Evolutionary conservation across 1,140 invertebrate species (phyloP), one percentile per base, ranked within the genome.

Genomic region (Aporrectodea caliginosa): DNA sequence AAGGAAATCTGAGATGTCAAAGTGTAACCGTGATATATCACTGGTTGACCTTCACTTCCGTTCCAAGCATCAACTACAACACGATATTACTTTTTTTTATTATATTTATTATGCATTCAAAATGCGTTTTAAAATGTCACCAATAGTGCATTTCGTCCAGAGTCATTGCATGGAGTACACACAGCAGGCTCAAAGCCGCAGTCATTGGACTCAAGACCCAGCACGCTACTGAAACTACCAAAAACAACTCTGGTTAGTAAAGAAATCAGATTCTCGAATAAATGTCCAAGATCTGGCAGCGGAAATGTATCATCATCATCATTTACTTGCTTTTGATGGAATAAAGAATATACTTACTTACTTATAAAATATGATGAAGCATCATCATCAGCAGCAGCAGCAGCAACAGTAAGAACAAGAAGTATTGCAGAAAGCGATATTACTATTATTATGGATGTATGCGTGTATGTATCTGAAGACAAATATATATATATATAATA

Each of bases 1-100:
- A 99, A 97, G 88, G 94, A 94, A 68, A 99, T 98, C 89, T 97
- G 97, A 0, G 95, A 95, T 0, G 98, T 99, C 16, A 99, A 90
- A 1, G 97, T 99, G 86, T 98, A 96, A 0, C 98, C 98, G 88
- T 99, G 98, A 88, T 95, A 99, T 84, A 99, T 98, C 75, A 90
- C 86, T 29, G 91, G 91, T 79, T 90, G 90, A 78, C 94, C 95
- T 86, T 98, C 96, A 1, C 95, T 94, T 0, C 97, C 97, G 89
- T 99, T 96, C 97, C 97, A 98, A 87, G 95, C 98, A 88, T 98
- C 97, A 69, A 98, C 90, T 92, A 58, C 22, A 58, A 58, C 43
- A 58, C 6, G 43, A 58, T 22, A 58, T 58, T 58, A 58, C n/a
- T 58, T 58, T 22, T 58, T 6, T 58, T 22, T 58, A 22, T 58